phyloP scores from a whole-genome alignment of 2,113 vertebrate species.

The Aldabrachelys gigantea region DNA sequence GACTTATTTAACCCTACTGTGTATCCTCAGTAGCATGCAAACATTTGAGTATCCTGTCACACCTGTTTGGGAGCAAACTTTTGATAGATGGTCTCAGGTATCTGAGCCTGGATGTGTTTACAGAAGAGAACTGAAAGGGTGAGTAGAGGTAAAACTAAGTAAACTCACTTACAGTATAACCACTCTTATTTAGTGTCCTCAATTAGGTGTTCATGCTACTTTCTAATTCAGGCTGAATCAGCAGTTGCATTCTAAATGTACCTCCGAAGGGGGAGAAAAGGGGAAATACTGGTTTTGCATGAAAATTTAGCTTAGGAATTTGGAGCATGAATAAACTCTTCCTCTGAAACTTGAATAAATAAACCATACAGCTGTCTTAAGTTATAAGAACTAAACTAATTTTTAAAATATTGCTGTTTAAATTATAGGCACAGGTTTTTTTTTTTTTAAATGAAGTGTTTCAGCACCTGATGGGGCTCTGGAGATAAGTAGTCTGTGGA shows the following conservation, averaged over 20 bases:
- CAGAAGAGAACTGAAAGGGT: background rate
- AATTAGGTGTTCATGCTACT: fast-evolving
- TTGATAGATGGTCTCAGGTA: conserved; percentile 7
- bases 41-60: conserved; percentile 5
- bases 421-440: background rate
- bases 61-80: background rate
- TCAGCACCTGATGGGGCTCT: background rate
- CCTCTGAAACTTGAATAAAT: background rate
- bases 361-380: fast-evolving
- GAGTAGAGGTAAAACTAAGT: background rate
- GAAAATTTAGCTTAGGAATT: background rate
- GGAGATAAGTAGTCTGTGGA: background rate
- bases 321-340: background rate
- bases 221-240: background rate
- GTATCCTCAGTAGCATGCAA: background rate
- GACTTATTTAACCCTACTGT: background rate
- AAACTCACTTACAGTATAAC: background rate
- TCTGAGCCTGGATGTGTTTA: conserved; percentile 9
- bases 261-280: background rate
- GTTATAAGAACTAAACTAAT: background rate
- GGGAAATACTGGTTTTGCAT: background rate
- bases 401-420: background rate
- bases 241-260: background rate
- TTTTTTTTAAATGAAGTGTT: background rate
- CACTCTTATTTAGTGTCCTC: background rate